These are phyloP conservation scores for Mus minutoides DNA, from an alignment of 2,797 vertebrate species.

Conservation along the genomic window DNA sequence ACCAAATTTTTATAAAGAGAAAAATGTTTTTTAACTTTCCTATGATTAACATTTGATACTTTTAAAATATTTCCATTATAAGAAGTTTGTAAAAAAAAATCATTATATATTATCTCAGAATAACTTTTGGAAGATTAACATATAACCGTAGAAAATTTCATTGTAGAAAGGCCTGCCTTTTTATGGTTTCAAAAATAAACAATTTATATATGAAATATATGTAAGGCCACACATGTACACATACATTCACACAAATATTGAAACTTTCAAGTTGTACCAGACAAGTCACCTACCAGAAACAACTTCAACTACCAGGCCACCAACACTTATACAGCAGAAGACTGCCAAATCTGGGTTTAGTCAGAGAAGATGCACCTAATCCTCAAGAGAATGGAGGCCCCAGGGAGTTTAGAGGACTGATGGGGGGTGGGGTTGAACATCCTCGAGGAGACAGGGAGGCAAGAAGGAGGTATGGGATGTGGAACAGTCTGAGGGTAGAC, in stretches of 20 bases:
- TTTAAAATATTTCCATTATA: conserved; percentile 84
- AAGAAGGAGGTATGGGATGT: too few relatives aligned
- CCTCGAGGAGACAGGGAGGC: too few relatives aligned
- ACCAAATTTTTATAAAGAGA: conserved; percentile 82
- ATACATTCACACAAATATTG: conserved; percentile 73
- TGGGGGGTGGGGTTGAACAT: too few relatives aligned
- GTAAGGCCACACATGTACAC: neutral
- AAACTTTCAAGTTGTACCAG: conserved; percentile 74
- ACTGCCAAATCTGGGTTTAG: too few relatives aligned
- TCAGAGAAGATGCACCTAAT: too few relatives aligned
- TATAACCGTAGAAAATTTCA: conserved; percentile 82
- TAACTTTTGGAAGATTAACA: conserved; percentile 82
- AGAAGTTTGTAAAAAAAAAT: conserved; percentile 76
- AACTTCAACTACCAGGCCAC: conserved; percentile 53
- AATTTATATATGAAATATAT: conserved; percentile 82
- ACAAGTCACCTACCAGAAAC: conserved; percentile 79
- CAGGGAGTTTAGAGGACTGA: too few relatives aligned
- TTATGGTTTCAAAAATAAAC: conserved; percentile 83
- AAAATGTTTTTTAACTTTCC: conserved; percentile 79
- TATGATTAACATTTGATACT: conserved; percentile 82
- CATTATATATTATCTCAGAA: conserved; percentile 85
- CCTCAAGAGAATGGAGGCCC: too few relatives aligned
- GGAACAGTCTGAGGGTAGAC: too few relatives aligned
- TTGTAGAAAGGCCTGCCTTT: conserved; percentile 79
- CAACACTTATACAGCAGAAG: neutral